Percentiles rank a stretch among this genome's conserved stretches.
Evolutionary conservation across 2,888 invertebrate species (phyloP).

Genomic region (Sycophila texana): DNA sequence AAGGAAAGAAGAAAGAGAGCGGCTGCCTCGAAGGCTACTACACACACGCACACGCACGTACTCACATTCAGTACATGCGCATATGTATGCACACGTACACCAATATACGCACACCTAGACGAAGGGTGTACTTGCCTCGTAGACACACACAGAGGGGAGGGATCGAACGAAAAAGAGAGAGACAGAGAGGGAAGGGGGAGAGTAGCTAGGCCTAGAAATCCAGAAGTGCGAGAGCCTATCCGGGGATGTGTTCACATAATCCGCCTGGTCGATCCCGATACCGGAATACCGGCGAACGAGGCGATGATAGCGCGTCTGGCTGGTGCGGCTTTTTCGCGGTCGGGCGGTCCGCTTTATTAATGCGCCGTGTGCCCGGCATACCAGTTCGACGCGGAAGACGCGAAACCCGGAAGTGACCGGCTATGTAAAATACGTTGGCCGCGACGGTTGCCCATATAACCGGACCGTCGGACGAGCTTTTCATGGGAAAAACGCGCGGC

Average conservation of each 20-base stretch:
- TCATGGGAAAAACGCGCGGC: slow-evolving; percentile 68
- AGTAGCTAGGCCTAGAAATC: slow-evolving; percentile 59
- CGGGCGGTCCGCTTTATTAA: slow-evolving; percentile 22
- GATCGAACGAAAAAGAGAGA: background rate
- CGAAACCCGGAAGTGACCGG: slow-evolving; percentile 61
- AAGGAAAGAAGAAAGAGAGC: background rate
- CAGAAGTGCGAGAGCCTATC: slow-evolving; percentile 66
- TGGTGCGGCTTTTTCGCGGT: slow-evolving; percentile 57
- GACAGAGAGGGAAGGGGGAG: slow-evolving; percentile 28
- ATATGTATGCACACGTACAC: too few species aligned
- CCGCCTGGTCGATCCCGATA: slow-evolving; percentile 69
- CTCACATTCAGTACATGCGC: too few species aligned
- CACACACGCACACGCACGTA: too few species aligned
- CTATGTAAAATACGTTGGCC: background rate
- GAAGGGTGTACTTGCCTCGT: slow-evolving; percentile 15
- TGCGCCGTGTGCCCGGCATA: slow-evolving; percentile 13
- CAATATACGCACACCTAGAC: too few species aligned
- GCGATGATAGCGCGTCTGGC: slow-evolving; percentile 36
- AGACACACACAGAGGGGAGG: background rate
- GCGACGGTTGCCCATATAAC: slow-evolving; percentile 27
- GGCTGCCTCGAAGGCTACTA: background rate
- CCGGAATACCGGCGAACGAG: slow-evolving; percentile 68
- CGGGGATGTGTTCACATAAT: slow-evolving; percentile 72
- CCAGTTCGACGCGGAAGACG: slow-evolving; percentile 60
- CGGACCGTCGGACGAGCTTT: slow-evolving; percentile 59